Conservation (phyloP, 2,113 vertebrate genomes). For the Danionella cerebrum region DNA sequence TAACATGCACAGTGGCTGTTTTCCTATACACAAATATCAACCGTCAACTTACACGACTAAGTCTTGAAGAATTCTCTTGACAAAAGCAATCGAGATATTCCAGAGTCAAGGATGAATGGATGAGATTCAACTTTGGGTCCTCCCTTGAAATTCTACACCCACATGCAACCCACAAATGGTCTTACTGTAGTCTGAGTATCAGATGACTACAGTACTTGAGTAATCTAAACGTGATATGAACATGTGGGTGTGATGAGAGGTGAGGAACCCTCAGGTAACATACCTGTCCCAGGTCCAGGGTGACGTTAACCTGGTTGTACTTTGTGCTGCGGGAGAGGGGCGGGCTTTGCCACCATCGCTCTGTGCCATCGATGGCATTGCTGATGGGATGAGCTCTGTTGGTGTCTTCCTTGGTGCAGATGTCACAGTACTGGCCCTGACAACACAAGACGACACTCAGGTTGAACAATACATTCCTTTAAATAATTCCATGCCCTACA, state of each 20-base stretch:
- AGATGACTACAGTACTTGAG: too few species aligned
- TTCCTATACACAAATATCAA: not conserved
- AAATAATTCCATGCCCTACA: too few species aligned
- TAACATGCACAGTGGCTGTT: not conserved
- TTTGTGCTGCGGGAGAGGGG: slow-evolving; percentile 84
- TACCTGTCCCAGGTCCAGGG: slow-evolving; percentile 95
- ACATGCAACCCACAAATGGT: slow-evolving; percentile 24
- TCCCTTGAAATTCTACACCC: slow-evolving; percentile 21
- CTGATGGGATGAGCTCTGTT: slow-evolving; percentile 86
- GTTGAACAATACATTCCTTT: not conserved
- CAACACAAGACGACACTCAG: not conserved
- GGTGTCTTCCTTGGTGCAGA: slow-evolving; percentile 72
- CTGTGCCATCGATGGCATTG: slow-evolving; percentile 92
- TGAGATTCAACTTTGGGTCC: not conserved
- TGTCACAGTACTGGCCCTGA: slow-evolving; percentile 96
- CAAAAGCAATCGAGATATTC: not conserved
- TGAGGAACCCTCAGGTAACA: not conserved
- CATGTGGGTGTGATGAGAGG: not conserved
- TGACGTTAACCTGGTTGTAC: slow-evolving; percentile 92
- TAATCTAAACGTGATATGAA: not conserved
- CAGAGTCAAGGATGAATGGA: not conserved
- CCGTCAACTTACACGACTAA: not conserved
- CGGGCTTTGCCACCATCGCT: slow-evolving; percentile 98
- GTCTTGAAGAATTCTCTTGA: not conserved
- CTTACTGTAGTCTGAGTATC: slow-evolving; percentile 11